Percentiles rank a stretch among this genome's conserved stretches.
These are phyloP conservation scores for Tangachromis dhanisi DNA, from an alignment of 2,113 vertebrate species.

Conservation along the genomic window DNA sequence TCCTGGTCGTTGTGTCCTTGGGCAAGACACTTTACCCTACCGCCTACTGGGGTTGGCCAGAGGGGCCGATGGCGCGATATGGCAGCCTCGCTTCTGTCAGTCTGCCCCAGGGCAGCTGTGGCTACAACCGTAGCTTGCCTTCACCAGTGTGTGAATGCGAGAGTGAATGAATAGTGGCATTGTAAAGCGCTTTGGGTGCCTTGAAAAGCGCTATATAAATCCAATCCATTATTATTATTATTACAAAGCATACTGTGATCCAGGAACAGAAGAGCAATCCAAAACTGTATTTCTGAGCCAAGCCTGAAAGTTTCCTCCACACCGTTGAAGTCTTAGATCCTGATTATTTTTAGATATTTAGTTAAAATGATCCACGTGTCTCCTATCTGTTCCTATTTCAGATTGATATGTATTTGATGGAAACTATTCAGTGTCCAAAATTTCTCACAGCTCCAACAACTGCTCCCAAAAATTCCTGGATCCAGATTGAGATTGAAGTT, in stretches of 20 bases:
- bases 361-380: background rate
- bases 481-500: background rate
- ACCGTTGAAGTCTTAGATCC: accelerated
- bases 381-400: background rate
- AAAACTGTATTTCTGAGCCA: background rate
- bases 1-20: no score
- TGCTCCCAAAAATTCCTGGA: background rate
- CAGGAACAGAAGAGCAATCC: background rate
- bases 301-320: background rate
- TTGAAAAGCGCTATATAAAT: no score
- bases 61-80: no score
- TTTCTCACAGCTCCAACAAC: background rate
- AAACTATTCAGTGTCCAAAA: background rate
- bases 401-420: background rate
- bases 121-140: no score
- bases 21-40: no score
- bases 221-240: no score
- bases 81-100: no score
- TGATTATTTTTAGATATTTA: background rate
- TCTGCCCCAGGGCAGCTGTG: no score
- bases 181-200: no score
- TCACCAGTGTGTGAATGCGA: no score
- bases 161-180: no score
- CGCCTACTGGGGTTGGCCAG: no score
- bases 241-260: accelerated